phyloP scores from a whole-genome alignment of 2,797 vertebrate genomes.

The Macropus fuliginosus region DNA sequence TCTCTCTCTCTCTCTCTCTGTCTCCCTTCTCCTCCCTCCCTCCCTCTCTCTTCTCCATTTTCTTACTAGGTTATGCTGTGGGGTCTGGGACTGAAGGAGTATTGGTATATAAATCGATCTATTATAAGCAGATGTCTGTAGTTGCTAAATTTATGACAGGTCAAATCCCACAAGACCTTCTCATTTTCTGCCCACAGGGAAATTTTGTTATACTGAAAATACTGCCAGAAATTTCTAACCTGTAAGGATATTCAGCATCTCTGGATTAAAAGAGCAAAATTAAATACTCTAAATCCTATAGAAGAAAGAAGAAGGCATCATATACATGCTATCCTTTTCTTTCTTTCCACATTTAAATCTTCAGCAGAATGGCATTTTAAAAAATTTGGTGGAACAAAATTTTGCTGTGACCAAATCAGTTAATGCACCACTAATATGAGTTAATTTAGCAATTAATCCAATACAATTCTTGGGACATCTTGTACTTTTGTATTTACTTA shows the following conservation, averaged over 20 bases:
- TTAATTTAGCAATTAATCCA: neutral
- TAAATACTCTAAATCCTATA: neutral
- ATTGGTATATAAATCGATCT: neutral
- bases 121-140: neutral
- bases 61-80: neutral
- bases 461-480: neutral
- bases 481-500: neutral
- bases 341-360: neutral
- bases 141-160: neutral
- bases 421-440: neutral
- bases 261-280: neutral
- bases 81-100: neutral
- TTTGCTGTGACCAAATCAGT: neutral
- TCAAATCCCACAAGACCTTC: neutral
- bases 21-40: too few relatives aligned
- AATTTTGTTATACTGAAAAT: neutral
- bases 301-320: neutral
- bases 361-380: neutral
- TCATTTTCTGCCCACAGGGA: neutral
- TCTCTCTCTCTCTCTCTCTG: too few relatives aligned
- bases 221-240: neutral
- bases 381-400: neutral
- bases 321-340: neutral
- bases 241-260: neutral
- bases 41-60: neutral